Evolutionary conservation across 2,888 invertebrate species (phyloP).

Genomic region (Tethea ocularis): DNA sequence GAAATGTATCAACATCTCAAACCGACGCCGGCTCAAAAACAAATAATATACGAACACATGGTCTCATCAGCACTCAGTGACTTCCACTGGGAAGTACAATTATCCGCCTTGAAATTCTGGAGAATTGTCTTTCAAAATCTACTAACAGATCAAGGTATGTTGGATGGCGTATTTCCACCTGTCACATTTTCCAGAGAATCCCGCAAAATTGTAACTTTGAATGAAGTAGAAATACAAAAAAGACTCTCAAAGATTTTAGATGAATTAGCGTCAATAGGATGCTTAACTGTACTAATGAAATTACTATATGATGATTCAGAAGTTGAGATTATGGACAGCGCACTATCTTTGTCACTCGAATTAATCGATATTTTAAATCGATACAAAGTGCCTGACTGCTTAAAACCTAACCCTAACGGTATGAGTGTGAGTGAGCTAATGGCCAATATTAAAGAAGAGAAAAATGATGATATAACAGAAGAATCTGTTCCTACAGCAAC

Average conservation of each 20-base stretch:
- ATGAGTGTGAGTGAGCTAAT: conserved; percentile 51
- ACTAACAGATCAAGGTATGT: conserved; percentile 91
- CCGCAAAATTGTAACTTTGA: conserved; percentile 89
- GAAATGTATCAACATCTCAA: conserved; percentile 87
- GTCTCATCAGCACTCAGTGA: conserved; percentile 87
- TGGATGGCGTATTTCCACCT: conserved; percentile 90
- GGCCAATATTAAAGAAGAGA: conserved; percentile 47
- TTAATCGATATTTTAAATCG: conserved; percentile 81
- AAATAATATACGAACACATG: conserved; percentile 86
- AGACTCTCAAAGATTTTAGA: conserved; percentile 86
- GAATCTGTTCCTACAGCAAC: conserved; percentile 35
- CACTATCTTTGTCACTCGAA: conserved; percentile 81
- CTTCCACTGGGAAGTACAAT: conserved; percentile 93
- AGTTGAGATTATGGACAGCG: conserved; percentile 86
- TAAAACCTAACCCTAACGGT: conserved; percentile 52
- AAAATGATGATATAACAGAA: conserved; percentile 28
- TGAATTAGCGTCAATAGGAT: conserved; percentile 87
- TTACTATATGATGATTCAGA: conserved; percentile 88
- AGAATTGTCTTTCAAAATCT: conserved; percentile 85
- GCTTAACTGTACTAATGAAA: conserved; percentile 87
- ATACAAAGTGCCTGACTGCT: conserved; percentile 76
- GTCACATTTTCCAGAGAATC: conserved; percentile 91
- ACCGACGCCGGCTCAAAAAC: conserved; percentile 79
- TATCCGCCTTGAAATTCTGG: conserved; percentile 89
- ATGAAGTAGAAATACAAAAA: conserved; percentile 86